These are phyloP conservation scores for Hydractinia echinata DNA, from an alignment of 30 jellyfish, hydroid and myxozoan species.

Conservation along the genomic window DNA sequence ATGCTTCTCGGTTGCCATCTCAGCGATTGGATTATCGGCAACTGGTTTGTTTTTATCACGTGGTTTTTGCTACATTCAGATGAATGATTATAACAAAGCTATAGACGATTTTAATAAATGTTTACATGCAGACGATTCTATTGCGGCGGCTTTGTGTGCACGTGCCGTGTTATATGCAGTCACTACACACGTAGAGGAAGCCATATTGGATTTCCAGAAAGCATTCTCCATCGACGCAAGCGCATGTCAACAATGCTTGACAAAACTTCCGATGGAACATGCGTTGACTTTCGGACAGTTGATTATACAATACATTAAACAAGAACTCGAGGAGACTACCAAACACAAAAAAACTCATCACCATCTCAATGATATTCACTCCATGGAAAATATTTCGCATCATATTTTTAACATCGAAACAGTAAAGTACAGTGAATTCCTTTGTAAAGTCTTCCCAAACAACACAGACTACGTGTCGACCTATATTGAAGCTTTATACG, in stretches of 20 bases:
- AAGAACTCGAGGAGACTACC: neutral
- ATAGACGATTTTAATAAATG: constrained; percentile 49
- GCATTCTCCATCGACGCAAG: constrained; percentile 43
- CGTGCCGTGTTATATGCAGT: constrained; percentile 64
- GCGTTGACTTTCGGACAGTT: constrained; percentile 35
- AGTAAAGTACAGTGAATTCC: constrained; percentile 17
- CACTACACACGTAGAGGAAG: constrained; percentile 48
- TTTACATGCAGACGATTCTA: constrained; percentile 41
- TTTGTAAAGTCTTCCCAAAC: constrained; percentile 24
- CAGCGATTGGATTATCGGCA: constrained; percentile 59
- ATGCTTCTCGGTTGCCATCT: constrained; percentile 63
- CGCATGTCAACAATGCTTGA: constrained; percentile 36
- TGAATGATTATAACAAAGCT: constrained; percentile 62
- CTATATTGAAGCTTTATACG: constrained; percentile 1
- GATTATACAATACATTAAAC: constrained; percentile 29
- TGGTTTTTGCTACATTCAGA: constrained; percentile 63
- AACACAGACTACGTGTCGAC: constrained; percentile 20
- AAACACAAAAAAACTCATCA: constrained; percentile 3
- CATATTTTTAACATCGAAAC: neutral
- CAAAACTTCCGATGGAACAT: constrained; percentile 54
- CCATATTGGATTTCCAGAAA: constrained; percentile 27
- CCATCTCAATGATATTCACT: neutral
- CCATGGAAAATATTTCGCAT: neutral
- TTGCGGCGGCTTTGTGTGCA: constrained; percentile 58
- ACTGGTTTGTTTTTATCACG: constrained; percentile 70